Conservation (phyloP, 2,888 invertebrate genomes). For the Thymelicus acteon region DNA sequence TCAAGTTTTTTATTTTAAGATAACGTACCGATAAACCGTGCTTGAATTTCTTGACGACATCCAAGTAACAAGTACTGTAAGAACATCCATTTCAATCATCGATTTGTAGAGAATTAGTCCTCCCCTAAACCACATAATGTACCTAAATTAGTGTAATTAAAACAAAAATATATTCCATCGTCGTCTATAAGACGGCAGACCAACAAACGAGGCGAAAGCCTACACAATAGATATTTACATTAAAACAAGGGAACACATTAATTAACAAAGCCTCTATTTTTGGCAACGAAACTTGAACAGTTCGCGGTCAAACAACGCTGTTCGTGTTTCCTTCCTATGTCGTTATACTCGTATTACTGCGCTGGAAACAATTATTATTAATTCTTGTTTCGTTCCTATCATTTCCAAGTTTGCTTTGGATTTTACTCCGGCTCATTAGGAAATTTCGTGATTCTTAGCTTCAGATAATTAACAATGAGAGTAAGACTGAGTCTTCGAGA, state of each 20-base stretch:
- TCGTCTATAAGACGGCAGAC: not conserved
- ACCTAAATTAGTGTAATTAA: not conserved
- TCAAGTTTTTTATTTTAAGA: not conserved
- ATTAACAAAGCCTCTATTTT: conserved; percentile 32
- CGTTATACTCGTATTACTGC: conserved; percentile 16
- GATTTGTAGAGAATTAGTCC: too few relatives aligned
- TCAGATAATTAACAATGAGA: conserved; percentile 1
- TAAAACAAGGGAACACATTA: conserved; percentile 29
- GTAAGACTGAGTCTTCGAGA: too few relatives aligned
- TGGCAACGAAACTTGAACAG: conserved; percentile 25
- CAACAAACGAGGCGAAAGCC: conserved; percentile 20
- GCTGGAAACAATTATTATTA: conserved; percentile 18
- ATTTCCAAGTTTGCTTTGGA: conserved; percentile 16
- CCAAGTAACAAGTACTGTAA: too few relatives aligned
- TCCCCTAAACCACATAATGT: too few relatives aligned
- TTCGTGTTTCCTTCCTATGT: not conserved
- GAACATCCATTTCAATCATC: too few relatives aligned
- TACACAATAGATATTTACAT: conserved; percentile 31
- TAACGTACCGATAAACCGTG: too few relatives aligned
- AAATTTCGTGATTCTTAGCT: conserved; percentile 8
- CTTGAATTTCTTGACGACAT: too few relatives aligned
- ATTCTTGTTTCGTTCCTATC: conserved; percentile 28
- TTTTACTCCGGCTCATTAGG: conserved; percentile 18
- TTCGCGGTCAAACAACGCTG: conserved; percentile 23
- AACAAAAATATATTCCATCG: not conserved